Evolutionary conservation across 2,888 invertebrate genomes (phyloP), one percentile per base, ranked within the genome.

Genomic region (Entomobrya proxima): DNA sequence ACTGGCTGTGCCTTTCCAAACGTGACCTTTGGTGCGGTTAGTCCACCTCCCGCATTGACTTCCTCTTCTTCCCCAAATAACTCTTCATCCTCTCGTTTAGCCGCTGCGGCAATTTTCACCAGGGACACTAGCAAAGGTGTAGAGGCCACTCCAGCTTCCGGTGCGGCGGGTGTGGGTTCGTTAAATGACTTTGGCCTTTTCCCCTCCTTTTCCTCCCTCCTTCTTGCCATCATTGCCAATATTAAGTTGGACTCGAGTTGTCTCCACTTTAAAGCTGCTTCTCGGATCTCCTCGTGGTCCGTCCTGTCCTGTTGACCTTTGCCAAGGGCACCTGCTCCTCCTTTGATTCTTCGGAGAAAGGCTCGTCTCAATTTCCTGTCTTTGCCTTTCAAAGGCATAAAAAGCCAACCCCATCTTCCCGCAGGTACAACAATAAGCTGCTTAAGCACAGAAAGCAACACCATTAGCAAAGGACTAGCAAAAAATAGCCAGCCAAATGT

Each of bases 401-500:
- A 27, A 11, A 86, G 72, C 64, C 81, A 76, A 6, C 40, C 24
- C 86, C 86, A 86, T 5, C 76, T 75, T 15, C 69, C 61, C 3
- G 37, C 24, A 1, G 77, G 78, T 0, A 81, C 75, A 30, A 82
- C 64, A 37, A 75, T 72, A 9, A 87, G 27, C 44, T 87, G 87
- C 58, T 87, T 77, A 0, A 87, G n/a, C 2, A 87, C 74, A 0
- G 87, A 81, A 9, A 87, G 35, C 0, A 50, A 7, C 11, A 72
- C 72, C 76, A 85, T 55, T 13, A 87, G 9, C 21, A 85, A 24
- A 0, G 87, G 85, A 50, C 75, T 78, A 2, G 61, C 3, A 27
- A 58, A 74, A 24, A 85, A 78, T 13, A 82, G 35, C 81, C 82
- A 87, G n/a, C 85, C 85, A 44, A 85, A 78, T 2, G 72, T 47